Percentiles rank a stretch among this genome's conserved stretches.
phyloP scores from a whole-genome alignment of 2,113 vertebrate species.

The Eleginops maclovinus region DNA sequence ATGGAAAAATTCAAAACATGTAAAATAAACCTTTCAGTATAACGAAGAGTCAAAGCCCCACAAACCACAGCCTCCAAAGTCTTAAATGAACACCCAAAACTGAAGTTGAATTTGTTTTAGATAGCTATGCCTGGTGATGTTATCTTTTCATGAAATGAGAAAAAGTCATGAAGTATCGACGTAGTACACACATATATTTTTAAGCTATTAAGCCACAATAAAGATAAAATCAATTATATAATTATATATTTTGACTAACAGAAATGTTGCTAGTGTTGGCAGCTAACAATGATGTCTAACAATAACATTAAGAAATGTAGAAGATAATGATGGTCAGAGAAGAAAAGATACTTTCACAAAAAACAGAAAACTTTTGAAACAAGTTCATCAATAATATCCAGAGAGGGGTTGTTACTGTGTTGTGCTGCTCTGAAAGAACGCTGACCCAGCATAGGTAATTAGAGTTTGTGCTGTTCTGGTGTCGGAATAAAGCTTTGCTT shows the following conservation, averaged over 20 bases:
- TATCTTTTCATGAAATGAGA: neutral
- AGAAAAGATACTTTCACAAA: slow-evolving; percentile 9
- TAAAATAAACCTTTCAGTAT: too few relatives aligned
- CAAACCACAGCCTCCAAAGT: neutral
- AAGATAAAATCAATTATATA: too few relatives aligned
- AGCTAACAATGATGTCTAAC: neutral
- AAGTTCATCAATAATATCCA: slow-evolving; percentile 33
- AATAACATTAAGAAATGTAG: neutral
- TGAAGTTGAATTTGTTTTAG: too few relatives aligned
- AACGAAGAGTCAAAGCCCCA: neutral
- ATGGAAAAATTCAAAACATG: too few relatives aligned
- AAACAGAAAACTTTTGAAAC: slow-evolving; percentile 17
- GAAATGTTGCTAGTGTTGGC: neutral
- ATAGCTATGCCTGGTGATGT: too few relatives aligned
- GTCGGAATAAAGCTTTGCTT: slow-evolving; percentile 63
- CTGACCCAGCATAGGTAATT: slow-evolving; percentile 74
- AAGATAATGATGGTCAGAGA: neutral
- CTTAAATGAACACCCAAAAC: neutral
- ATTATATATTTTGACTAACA: neutral
- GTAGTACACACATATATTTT: too few relatives aligned
- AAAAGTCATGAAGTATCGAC: neutral
- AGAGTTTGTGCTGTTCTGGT: slow-evolving; percentile 48
- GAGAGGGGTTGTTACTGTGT: slow-evolving; percentile 47
- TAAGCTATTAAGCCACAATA: neutral
- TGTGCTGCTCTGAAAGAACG: slow-evolving; percentile 33